These are phyloP conservation scores for Amphipoea lucens DNA, from an alignment of 2,888 invertebrate species.

Conservation along the genomic window DNA sequence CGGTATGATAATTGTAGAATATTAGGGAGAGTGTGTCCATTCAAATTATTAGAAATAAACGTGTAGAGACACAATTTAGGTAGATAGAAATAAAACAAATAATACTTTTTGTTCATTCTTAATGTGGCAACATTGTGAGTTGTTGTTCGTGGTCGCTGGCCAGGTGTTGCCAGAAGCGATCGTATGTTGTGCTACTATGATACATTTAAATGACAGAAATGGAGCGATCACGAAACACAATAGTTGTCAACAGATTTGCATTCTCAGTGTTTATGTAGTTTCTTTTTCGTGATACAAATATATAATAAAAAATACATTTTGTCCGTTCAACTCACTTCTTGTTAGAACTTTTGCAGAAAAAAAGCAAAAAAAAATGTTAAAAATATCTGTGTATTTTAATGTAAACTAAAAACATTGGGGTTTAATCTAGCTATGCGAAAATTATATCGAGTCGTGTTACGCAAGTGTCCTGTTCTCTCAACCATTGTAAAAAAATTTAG, in stretches of 20 bases:
- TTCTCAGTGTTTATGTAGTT: conserved; percentile 77
- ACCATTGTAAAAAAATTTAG: conserved; percentile 77
- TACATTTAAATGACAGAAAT: not conserved
- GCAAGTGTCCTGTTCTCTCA: conserved; percentile 81
- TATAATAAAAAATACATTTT: conserved; percentile 62
- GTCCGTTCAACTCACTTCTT: conserved; percentile 71
- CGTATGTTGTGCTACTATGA: not conserved
- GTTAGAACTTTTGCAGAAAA: conserved; percentile 71
- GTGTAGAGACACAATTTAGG: conserved; percentile 68
- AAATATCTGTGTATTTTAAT: conserved; percentile 80
- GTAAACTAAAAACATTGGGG: conserved; percentile 78
- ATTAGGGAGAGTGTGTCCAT: conserved; percentile 77
- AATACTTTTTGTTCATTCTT: conserved; percentile 41
- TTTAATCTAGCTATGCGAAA: conserved; percentile 81
- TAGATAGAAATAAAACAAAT: conserved; percentile 72
- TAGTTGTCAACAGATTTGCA: conserved; percentile 18
- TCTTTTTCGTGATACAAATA: conserved; percentile 75
- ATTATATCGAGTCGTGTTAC: conserved; percentile 80
- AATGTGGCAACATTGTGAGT: conserved; percentile 45
- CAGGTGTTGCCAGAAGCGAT: conserved; percentile 13
- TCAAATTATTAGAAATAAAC: conserved; percentile 71
- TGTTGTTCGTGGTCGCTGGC: conserved; percentile 41
- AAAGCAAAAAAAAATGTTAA: conserved; percentile 76
- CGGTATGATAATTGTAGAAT: conserved; percentile 72
- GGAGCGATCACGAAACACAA: conserved; percentile 29